Percentiles rank a stretch among this genome's conserved stretches.
phyloP scores from a whole-genome alignment of 2,113 vertebrate genomes.

The Aegithalos caudatus region DNA sequence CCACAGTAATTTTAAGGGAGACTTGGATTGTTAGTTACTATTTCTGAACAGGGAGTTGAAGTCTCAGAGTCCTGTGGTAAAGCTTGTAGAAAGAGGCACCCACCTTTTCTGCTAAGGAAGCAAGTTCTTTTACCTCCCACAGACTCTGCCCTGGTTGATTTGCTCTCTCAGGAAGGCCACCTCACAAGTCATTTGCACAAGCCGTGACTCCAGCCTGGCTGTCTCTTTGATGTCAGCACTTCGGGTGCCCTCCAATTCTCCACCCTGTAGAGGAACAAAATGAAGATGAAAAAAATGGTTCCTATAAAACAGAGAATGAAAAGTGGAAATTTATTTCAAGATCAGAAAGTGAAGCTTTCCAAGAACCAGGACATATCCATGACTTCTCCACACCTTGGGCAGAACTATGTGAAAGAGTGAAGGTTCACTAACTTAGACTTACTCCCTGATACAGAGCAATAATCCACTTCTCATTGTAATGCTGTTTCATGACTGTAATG shows the following conservation, averaged over 20 bases:
- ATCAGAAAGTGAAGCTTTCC: not conserved
- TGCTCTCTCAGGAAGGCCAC: slow-evolving; percentile 70
- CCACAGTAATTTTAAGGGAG: not conserved
- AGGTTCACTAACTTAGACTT: not conserved
- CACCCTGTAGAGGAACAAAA: slow-evolving; percentile 60
- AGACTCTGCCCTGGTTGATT: slow-evolving; percentile 74
- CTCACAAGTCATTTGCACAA: slow-evolving; percentile 59
- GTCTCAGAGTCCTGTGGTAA: not conserved
- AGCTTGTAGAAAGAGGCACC: not conserved
- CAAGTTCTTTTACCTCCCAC: slow-evolving; percentile 72
- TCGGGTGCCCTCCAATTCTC: slow-evolving; percentile 70
- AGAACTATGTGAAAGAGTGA: not conserved
- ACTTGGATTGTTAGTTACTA: not conserved
- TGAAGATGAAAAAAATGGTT: not conserved
- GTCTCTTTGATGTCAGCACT: slow-evolving; percentile 62
- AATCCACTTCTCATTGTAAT: not conserved
- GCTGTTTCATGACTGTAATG: not conserved
- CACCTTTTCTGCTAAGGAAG: slow-evolving; percentile 35
- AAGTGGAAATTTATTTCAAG: not conserved
- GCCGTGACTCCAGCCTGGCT: slow-evolving; percentile 61
- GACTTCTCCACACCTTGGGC: not conserved
- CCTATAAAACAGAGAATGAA: not conserved
- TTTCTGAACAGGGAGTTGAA: not conserved
- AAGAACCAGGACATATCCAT: not conserved
- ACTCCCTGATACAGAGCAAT: not conserved